Base-by-base conservation (phyloP, 2,797 vertebrate species). In the Sebastes ruberrimus region DNA sequence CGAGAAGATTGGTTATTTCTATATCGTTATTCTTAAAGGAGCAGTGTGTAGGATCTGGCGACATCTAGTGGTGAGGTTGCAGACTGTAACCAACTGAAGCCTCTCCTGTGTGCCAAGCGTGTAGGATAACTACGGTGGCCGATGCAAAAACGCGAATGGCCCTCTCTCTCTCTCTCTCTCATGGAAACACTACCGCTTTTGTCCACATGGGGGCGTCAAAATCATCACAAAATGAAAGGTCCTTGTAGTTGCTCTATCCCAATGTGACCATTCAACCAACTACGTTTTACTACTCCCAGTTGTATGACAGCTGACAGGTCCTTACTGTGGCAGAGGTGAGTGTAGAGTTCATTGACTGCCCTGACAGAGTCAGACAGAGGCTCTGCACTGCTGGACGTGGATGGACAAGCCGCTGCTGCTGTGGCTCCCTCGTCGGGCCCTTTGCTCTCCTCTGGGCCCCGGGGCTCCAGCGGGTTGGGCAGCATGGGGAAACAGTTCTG, bases 401-500 rank as follows among this genome's bases (percentile, higher is more conserved):
- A 91, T 0, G 91, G 57, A 61, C 33, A 25, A 20, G 87, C 74
- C 9, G 78, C 80, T 25, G 81, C 83, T 16, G 81, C 83, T 18
- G 72, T 1, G 28, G 76, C 69, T 1, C 33, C 78, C 46, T 89
- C 89, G 0, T 78, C 72, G 5, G 75, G 2, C 2, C 3, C 76
- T 56, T 8, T 76, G 69, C 80, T 83, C 77, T 93, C 94, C 71
- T 93, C 89, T 16, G 82, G 6, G 53, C 87, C 79, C 38, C 63
- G 60, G 28, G 89, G 76, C 67, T 96, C 95, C 67, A 86, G 86
- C 1, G 96, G 95, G 74, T 91, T 92, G 76, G 95, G 95, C 67
- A 99, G 94, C 68, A 96, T 96, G 1, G 96, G 94, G 88, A 97
- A 98, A 81, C 98, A 99, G 94, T 97, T 99, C 94, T 98, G 98